These are phyloP conservation scores for Orthonevra nobilis DNA, from an alignment of 2,888 invertebrate species.

Conservation along the genomic window DNA sequence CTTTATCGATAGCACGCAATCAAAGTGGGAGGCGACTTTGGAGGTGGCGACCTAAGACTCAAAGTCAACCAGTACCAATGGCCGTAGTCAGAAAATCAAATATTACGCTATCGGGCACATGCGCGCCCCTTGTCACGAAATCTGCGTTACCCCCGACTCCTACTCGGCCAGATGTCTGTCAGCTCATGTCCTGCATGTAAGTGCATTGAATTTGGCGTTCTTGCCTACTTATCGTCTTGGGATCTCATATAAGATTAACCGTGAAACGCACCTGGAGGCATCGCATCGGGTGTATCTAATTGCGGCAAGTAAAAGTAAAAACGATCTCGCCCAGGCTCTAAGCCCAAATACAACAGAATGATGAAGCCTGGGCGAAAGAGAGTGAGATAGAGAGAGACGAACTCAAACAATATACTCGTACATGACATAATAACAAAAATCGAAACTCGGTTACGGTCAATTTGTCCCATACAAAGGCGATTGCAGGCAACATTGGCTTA, in stretches of 20 bases:
- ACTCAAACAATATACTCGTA: constrained; percentile 32
- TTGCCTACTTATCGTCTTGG: constrained; percentile 56
- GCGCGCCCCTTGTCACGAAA: constrained; percentile 53
- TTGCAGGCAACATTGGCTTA: constrained; percentile 43
- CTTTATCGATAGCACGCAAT: constrained; percentile 46
- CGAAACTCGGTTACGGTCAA: constrained; percentile 52
- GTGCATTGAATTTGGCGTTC: constrained; percentile 36
- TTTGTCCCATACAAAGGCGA: constrained; percentile 32
- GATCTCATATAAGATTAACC: constrained; percentile 74
- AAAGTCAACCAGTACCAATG: constrained; percentile 4
- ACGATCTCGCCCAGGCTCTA: constrained; percentile 10
- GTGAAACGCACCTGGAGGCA: constrained; percentile 80
- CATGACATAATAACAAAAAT: constrained; percentile 66
- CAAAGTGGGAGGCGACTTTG: constrained; percentile 38
- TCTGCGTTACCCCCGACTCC: constrained; percentile 20
- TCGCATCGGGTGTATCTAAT: constrained; percentile 76
- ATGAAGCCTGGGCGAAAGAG: too few species aligned
- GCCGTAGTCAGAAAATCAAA: constrained; percentile 23
- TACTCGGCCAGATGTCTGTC: constrained; percentile 47
- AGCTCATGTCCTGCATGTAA: constrained; percentile 7
- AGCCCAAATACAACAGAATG: constrained; percentile 42
- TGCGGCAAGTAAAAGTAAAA: constrained; percentile 77
- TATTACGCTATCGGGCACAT: constrained; percentile 44
- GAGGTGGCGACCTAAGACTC: constrained; percentile 25
- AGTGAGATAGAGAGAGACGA: not conserved